These are phyloP conservation scores for Cerastis leucographa DNA, from an alignment of 2,888 invertebrate genomes.

Conservation along the genomic window DNA sequence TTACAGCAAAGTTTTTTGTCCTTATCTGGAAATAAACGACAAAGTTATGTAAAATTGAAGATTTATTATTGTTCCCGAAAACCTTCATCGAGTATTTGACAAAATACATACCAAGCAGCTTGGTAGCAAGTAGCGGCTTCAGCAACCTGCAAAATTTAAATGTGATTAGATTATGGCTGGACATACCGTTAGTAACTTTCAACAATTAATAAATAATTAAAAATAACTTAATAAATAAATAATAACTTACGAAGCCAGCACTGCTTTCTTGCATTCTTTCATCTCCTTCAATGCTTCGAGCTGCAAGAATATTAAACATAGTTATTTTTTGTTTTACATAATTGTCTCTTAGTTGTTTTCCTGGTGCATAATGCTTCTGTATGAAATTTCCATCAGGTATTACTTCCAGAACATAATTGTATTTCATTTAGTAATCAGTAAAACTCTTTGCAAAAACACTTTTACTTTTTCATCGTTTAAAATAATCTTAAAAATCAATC, in stretches of 20 bases:
- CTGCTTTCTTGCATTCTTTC: conserved; percentile 85
- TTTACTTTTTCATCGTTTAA: neutral
- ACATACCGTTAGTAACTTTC: neutral
- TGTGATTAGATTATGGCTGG: neutral
- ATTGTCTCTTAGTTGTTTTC: neutral
- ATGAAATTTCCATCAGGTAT: neutral
- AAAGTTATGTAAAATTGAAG: neutral
- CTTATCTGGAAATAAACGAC: conserved; percentile 60
- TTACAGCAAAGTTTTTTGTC: conserved; percentile 69
- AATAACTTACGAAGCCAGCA: conserved; percentile 82
- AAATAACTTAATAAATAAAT: too few species aligned
- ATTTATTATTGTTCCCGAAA: neutral
- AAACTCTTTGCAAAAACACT: neutral
- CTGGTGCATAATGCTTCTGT: neutral
- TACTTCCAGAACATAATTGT: neutral
- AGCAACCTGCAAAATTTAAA: conserved; percentile 79
- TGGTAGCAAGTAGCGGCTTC: conserved; percentile 79
- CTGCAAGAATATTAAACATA: conserved; percentile 71
- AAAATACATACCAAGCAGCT: conserved; percentile 76
- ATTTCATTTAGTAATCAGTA: neutral
- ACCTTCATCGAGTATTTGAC: neutral
- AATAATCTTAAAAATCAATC: neutral
- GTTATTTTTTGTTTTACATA: neutral
- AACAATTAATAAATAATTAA: neutral
- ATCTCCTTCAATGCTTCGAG: conserved; percentile 85